Percentiles rank a stretch among this genome's conserved stretches.
These are phyloP conservation scores for Trimorus sp. DNA, from an alignment of 2,888 invertebrate species.

Conservation along the genomic window DNA sequence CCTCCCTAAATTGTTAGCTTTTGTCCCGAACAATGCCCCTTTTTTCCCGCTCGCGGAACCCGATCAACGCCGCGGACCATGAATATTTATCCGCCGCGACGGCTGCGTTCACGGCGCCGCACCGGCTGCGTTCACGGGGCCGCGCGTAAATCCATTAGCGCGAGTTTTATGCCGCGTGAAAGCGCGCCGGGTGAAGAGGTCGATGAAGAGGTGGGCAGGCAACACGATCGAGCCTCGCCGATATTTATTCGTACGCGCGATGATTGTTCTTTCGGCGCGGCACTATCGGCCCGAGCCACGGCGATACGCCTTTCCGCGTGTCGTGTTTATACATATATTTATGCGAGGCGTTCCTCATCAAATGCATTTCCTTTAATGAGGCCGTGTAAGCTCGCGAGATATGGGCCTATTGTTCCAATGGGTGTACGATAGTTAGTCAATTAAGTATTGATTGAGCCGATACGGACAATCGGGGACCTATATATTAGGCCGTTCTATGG, in stretches of 20 bases:
- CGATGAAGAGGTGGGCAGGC: conserved; percentile 51
- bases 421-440: conserved; percentile 19
- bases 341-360: conserved; percentile 39
- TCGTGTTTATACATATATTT: conserved; percentile 37
- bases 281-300: conserved; percentile 21
- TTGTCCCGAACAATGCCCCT: too few relatives aligned
- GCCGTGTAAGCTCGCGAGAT: conserved; percentile 26
- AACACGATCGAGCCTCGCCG: conserved; percentile 36
- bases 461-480: conserved; percentile 1
- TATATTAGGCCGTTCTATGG: background rate
- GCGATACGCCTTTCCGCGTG: conserved; percentile 25
- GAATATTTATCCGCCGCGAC: too few relatives aligned
- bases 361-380: conserved; percentile 44
- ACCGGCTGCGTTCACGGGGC: conserved; percentile 28
- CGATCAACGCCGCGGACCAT: too few relatives aligned
- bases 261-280: conserved; percentile 42
- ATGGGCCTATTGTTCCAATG: conserved; percentile 34
- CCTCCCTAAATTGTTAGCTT: too few relatives aligned
- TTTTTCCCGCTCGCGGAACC: too few relatives aligned
- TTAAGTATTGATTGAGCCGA: conserved; percentile 26
- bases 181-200: conserved; percentile 50
- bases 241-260: conserved; percentile 39
- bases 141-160: conserved; percentile 71
- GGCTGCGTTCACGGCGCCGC: too few relatives aligned
- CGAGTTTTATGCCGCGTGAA: conserved; percentile 63